A percentile compares a stretch with the other conserved stretches of the same genome.
Evolutionary conservation across 2,797 vertebrate genomes (phyloP).

Genomic region (Melanogrammus aeglefinus): DNA sequence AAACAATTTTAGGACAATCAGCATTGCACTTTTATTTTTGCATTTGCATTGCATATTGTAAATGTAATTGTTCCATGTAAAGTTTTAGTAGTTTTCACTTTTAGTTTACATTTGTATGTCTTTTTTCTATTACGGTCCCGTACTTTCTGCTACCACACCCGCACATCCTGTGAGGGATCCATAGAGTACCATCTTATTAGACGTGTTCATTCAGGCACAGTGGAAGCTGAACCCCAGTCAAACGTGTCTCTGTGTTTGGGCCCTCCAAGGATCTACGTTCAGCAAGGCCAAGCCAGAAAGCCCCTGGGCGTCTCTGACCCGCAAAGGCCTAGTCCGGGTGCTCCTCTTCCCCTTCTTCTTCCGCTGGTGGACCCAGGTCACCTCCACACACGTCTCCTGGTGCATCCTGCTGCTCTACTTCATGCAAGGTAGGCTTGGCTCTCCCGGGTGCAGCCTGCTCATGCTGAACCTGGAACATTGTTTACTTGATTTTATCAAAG

Average conservation of each 20-base stretch:
- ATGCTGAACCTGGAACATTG: not conserved
- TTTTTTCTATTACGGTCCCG: not conserved
- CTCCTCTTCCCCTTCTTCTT: constrained; percentile 93
- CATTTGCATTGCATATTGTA: not conserved
- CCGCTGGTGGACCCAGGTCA: constrained; percentile 97
- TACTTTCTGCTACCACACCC: not conserved
- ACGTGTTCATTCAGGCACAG: not conserved
- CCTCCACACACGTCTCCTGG: constrained; percentile 84
- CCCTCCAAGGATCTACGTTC: constrained; percentile 88
- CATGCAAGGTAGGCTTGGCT: constrained; percentile 82
- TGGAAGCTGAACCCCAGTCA: not conserved
- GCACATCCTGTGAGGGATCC: not conserved
- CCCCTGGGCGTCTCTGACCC: constrained; percentile 89
- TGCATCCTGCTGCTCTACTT: constrained; percentile 90
- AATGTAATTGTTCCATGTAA: not conserved
- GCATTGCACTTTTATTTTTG: not conserved
- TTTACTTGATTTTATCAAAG: not conserved
- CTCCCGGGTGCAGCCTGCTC: not conserved
- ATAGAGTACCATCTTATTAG: not conserved
- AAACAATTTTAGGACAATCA: not conserved
- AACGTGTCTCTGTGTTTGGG: not conserved
- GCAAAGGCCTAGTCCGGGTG: constrained; percentile 93
- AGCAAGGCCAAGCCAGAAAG: constrained; percentile 97
- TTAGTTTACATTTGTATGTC: not conserved
- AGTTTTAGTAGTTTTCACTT: not conserved